These are phyloP conservation scores for Paraescarpia echinospica DNA, from an alignment of 1,140 invertebrate species.

Conservation along the genomic window DNA sequence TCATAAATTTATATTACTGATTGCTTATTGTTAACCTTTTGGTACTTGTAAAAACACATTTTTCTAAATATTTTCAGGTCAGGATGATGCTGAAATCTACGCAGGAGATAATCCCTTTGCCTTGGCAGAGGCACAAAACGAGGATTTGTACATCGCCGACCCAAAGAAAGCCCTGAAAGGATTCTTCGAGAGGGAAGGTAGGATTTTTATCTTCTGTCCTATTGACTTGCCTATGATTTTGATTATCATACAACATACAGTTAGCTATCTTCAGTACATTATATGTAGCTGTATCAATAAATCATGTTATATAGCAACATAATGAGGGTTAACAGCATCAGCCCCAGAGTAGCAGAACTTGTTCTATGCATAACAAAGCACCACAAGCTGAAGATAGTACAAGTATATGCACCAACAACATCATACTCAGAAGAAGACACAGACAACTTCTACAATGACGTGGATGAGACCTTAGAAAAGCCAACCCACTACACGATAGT, in stretches of 20 bases:
- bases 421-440: too few species aligned
- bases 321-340: too few species aligned
- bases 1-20: neutral
- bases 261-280: too few species aligned
- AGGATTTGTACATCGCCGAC: slow-evolving; percentile 86
- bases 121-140: slow-evolving; percentile 60
- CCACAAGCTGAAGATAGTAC: too few species aligned
- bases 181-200: slow-evolving; percentile 96
- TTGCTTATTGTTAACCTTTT: neutral
- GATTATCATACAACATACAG: neutral
- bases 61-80: slow-evolving; percentile 27
- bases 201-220: neutral
- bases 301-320: too few species aligned
- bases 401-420: too few species aligned
- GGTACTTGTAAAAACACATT: neutral
- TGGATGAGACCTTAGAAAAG: too few species aligned
- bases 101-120: slow-evolving; percentile 25
- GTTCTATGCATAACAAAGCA: too few species aligned
- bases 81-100: slow-evolving; percentile 31
- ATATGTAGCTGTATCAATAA: too few species aligned
- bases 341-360: too few species aligned
- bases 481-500: too few species aligned
- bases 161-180: slow-evolving; percentile 92
- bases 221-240: neutral
- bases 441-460: too few species aligned